These are phyloP conservation scores for Diabrotica virgifera DNA, from an alignment of 1,140 invertebrate species.

Conservation along the genomic window DNA sequence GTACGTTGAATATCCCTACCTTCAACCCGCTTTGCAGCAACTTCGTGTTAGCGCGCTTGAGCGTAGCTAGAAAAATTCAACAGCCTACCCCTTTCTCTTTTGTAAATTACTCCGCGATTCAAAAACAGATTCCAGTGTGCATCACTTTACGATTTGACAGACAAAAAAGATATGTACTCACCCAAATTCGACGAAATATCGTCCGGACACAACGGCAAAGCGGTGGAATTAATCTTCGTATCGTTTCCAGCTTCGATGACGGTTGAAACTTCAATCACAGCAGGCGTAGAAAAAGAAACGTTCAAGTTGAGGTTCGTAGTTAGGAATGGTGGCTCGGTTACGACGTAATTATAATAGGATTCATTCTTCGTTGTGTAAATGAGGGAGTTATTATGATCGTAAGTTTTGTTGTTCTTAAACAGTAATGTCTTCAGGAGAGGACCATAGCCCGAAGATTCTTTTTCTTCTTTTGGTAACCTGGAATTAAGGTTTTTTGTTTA, in stretches of 20 bases:
- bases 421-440: constrained; percentile 30
- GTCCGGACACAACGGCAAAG: constrained; percentile 27
- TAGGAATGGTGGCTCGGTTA: constrained; percentile 28
- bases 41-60: too few relatives aligned
- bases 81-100: too few relatives aligned
- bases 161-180: too few relatives aligned
- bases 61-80: too few relatives aligned
- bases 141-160: too few relatives aligned
- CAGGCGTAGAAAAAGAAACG: not conserved
- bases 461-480: constrained; percentile 20
- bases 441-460: constrained; percentile 24
- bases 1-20: too few relatives aligned
- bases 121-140: too few relatives aligned
- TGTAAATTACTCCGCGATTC: too few relatives aligned
- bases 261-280: constrained; percentile 4
- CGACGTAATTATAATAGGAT: constrained; percentile 26
- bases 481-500: too few relatives aligned
- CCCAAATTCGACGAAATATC: constrained; percentile 27
- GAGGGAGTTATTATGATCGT: constrained; percentile 11
- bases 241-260: constrained; percentile 3
- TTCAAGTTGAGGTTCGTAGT: constrained; percentile 14
- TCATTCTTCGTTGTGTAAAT: constrained; percentile 17
- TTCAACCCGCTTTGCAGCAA: too few relatives aligned
- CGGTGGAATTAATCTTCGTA: not conserved
- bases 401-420: constrained; percentile 22